Evolutionary conservation across 2,797 vertebrate species (phyloP).

Genomic region (Clarias laeviceps): DNA sequence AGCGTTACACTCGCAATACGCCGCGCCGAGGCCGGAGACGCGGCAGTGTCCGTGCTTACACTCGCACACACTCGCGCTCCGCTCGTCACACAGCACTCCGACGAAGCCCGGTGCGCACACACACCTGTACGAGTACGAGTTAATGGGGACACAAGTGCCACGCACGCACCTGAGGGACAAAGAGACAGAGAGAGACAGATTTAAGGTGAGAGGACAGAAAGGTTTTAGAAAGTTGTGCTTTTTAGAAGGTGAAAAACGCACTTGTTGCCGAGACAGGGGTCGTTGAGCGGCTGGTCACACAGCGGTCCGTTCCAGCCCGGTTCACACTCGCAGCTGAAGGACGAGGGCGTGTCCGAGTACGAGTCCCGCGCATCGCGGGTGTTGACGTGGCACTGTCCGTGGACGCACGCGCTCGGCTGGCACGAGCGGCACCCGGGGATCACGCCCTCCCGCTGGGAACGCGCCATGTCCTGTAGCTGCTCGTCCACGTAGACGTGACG

Average conservation of each 20-base stretch:
- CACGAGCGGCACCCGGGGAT: conserved; percentile 94
- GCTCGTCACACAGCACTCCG: conserved; percentile 91
- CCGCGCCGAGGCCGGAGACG: conserved; percentile 89
- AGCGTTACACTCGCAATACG: conserved; percentile 92
- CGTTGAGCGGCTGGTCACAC: conserved; percentile 90
- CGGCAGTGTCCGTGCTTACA: conserved; percentile 95
- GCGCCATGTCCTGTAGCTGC: conserved; percentile 90
- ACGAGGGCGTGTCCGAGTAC: conserved; percentile 68
- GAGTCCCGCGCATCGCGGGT: neutral
- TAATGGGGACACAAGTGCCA: conserved; percentile 93
- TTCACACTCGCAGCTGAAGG: conserved; percentile 93
- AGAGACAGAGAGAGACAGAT: neutral
- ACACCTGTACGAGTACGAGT: conserved; percentile 98
- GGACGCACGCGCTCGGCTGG: conserved; percentile 86
- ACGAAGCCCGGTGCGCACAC: conserved; percentile 84
- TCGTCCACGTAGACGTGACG: conserved; percentile 93
- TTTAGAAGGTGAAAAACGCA: conserved; percentile 68
- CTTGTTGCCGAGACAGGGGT: conserved; percentile 97
- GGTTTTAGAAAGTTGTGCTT: neutral
- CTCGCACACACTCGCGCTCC: conserved; percentile 62
- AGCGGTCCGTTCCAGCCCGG: conserved; percentile 89
- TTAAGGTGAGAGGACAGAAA: neutral
- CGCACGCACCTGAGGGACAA: conserved; percentile 84
- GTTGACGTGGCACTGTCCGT: conserved; percentile 83
- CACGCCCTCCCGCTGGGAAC: conserved; percentile 84